These are phyloP conservation scores for Danio aesculapii DNA, from an alignment of 2,797 vertebrate genomes.

Conservation along the genomic window DNA sequence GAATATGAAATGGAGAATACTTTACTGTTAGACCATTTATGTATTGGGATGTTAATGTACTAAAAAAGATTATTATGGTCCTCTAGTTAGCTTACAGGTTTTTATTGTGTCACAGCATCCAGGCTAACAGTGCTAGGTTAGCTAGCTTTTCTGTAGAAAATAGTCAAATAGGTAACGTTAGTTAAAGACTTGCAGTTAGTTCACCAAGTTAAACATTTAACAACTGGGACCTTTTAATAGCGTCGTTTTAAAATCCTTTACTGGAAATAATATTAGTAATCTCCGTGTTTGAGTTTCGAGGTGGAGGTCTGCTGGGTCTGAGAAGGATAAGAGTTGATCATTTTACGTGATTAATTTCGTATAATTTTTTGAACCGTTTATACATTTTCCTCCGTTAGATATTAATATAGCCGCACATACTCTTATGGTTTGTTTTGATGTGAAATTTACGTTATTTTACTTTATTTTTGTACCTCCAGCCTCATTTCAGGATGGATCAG, in stretches of 20 bases:
- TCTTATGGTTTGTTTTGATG: neutral
- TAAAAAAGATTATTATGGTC: neutral
- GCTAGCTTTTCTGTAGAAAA: neutral
- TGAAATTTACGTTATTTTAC: no score
- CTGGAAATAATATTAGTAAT: no score
- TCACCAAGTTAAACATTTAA: neutral
- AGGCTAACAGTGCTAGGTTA: neutral
- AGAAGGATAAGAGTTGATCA: neutral
- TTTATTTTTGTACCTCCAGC: neutral
- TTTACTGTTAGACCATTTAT: neutral
- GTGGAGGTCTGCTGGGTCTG: neutral
- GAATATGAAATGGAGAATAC: no score
- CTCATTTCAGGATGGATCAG: constrained; percentile 87
- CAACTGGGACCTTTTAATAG: neutral
- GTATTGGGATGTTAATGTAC: neutral
- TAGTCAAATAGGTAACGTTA: no score
- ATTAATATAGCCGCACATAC: neutral
- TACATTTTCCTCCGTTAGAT: no score
- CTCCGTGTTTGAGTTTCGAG: neutral
- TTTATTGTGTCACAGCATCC: neutral
- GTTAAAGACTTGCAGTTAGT: neutral
- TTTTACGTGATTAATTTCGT: no score
- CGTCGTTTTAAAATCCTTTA: neutral
- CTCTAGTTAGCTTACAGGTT: no score
- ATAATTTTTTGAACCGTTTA: no score